Conservation (phyloP, 2,113 vertebrate species). For the Typhlomys cinereus region DNA sequence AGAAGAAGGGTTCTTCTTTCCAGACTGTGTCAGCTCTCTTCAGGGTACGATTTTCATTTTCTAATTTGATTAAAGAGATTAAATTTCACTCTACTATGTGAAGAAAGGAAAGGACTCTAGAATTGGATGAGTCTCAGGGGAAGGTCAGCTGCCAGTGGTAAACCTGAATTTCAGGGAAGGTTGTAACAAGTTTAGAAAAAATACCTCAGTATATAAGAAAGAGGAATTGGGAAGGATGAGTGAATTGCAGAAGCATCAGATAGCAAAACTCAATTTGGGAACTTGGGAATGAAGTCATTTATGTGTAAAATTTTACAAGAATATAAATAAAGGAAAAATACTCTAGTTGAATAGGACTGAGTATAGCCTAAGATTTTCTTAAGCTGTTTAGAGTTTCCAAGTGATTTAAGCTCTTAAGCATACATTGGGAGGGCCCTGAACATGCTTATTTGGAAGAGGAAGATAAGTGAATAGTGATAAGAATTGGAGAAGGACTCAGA, state of each 20-base stretch:
- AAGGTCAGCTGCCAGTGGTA: neutral
- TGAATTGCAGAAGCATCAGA: neutral
- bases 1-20: constrained; percentile 94
- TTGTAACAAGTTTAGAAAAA: neutral
- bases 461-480: neutral
- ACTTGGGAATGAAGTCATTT: neutral
- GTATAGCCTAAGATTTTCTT: neutral
- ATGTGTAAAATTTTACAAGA: too few relatives aligned
- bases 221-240: neutral
- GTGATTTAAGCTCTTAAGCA: neutral
- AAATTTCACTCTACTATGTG: neutral
- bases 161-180: neutral
- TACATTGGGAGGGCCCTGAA: neutral
- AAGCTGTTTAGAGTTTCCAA: neutral
- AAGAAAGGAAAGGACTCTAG: neutral
- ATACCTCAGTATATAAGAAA: neutral
- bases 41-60: constrained; percentile 80
- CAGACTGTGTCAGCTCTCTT: constrained; percentile 93
- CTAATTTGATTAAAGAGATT: neutral
- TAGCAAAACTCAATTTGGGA: neutral
- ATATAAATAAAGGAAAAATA: too few relatives aligned
- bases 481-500: neutral
- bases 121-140: neutral
- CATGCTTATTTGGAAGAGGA: constrained; percentile 1
- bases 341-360: neutral